These are phyloP conservation scores for Ormyrus pomaceus DNA, from an alignment of 2,888 invertebrate species.

Conservation along the genomic window DNA sequence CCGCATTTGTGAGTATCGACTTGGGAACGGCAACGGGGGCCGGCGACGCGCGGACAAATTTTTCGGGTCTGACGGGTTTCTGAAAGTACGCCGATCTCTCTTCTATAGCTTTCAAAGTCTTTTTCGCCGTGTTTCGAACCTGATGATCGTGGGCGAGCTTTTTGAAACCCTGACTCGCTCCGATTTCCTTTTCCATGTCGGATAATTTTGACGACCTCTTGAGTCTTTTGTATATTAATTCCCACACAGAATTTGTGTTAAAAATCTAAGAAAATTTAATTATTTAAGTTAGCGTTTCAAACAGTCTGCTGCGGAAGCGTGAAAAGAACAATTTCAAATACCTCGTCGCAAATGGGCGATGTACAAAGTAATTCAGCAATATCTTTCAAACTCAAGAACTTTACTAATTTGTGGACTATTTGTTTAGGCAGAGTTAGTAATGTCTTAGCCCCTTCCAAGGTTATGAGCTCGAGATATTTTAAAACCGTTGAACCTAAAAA, in stretches of 20 bases:
- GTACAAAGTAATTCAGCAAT: constrained; percentile 59
- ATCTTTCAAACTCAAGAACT: constrained; percentile 59
- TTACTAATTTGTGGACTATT: constrained; percentile 58
- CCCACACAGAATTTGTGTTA: constrained; percentile 62
- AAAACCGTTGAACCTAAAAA: constrained; percentile 60
- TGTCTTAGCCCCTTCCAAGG: constrained; percentile 52
- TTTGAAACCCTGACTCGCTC: constrained; percentile 26
- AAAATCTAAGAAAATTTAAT: constrained; percentile 59
- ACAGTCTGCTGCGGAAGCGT: no score
- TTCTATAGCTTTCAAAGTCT: background rate
- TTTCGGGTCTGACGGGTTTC: background rate
- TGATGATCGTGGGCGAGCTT: constrained; percentile 47
- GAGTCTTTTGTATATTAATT: constrained; percentile 59
- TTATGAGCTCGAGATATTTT: constrained; percentile 57
- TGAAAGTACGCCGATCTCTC: background rate
- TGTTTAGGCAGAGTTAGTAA: constrained; percentile 62
- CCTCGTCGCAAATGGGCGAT: constrained; percentile 61
- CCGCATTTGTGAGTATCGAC: background rate
- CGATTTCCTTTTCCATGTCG: constrained; percentile 47
- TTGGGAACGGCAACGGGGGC: constrained; percentile 8
- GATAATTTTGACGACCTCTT: constrained; percentile 7
- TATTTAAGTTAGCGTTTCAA: no score
- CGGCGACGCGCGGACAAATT: constrained; percentile 12
- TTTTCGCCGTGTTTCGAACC: background rate
- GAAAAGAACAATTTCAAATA: constrained; percentile 29